A percentile compares a stretch with the other conserved stretches of the same genome.
Evolutionary conservation across 2,113 vertebrate genomes (phyloP).

Genomic region (Serinus canaria): DNA sequence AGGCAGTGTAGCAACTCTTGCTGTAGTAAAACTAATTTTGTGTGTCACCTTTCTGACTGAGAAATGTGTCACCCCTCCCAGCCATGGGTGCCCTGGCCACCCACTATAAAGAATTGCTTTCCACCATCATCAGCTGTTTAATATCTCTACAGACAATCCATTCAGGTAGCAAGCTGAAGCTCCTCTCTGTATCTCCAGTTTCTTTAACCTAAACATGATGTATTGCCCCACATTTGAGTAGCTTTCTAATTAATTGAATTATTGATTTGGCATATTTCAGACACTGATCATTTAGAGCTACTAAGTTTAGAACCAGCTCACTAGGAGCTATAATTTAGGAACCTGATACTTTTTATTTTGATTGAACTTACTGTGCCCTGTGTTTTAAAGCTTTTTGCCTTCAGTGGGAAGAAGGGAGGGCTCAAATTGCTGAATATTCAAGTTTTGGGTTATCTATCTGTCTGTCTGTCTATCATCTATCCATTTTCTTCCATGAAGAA

Average conservation of each 20-base stretch:
- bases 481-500: neutral
- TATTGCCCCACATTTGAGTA: neutral
- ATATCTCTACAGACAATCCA: neutral
- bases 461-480: neutral
- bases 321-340: neutral
- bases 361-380: neutral
- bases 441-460: neutral
- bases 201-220: neutral
- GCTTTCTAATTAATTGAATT: slow-evolving; percentile 29
- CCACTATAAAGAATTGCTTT: neutral
- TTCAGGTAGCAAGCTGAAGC: neutral
- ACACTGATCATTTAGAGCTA: neutral
- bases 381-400: neutral
- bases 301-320: neutral
- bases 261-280: neutral
- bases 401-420: neutral
- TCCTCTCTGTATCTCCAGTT: neutral
- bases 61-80: neutral
- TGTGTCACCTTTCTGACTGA: neutral
- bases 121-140: neutral
- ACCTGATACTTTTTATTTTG: neutral
- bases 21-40: neutral
- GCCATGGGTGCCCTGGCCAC: neutral
- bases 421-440: neutral
- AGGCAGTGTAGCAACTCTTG: neutral